Evolutionary conservation across 2,113 vertebrate species (phyloP).

Genomic region (Brachyistius frenatus): DNA sequence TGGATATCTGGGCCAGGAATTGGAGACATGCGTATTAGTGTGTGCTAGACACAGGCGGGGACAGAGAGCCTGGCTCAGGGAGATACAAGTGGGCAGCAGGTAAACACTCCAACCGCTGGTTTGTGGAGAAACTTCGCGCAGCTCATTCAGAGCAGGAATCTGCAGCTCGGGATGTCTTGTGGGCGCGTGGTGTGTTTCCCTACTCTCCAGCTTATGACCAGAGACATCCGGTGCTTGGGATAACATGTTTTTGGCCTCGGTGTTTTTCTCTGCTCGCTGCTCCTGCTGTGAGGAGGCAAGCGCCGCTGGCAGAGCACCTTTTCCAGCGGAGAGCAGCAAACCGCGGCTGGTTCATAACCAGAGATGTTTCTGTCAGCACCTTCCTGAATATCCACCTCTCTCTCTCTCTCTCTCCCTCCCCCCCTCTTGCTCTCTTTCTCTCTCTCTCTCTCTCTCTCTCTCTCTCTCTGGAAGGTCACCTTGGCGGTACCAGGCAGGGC

Average conservation of each 20-base stretch:
- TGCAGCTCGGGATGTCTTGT: conserved; percentile 18
- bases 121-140: conserved; percentile 21
- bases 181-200: conserved; percentile 29
- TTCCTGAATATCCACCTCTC: conserved; percentile 27
- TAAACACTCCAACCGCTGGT: conserved; percentile 16
- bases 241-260: conserved; percentile 41
- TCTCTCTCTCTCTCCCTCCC: background rate
- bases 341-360: conserved; percentile 54
- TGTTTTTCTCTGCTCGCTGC: conserved; percentile 29
- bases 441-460: conserved; percentile 6
- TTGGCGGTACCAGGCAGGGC: conserved; percentile 68
- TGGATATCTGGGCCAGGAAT: conserved; percentile 33
- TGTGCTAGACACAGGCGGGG: conserved; percentile 34
- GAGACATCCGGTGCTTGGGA: conserved; percentile 43
- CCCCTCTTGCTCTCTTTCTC: background rate
- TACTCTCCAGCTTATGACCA: conserved; percentile 22
- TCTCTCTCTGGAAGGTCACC: conserved; percentile 76
- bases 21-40: conserved; percentile 47
- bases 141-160: background rate
- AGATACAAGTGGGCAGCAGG: conserved; percentile 19
- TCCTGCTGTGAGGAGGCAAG: conserved; percentile 34
- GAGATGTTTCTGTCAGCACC: conserved; percentile 74
- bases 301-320: conserved; percentile 63
- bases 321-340: conserved; percentile 50
- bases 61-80: conserved; percentile 25